Base-by-base conservation (phyloP, 2,888 invertebrate genomes). In the Pilophorus perplexus region DNA sequence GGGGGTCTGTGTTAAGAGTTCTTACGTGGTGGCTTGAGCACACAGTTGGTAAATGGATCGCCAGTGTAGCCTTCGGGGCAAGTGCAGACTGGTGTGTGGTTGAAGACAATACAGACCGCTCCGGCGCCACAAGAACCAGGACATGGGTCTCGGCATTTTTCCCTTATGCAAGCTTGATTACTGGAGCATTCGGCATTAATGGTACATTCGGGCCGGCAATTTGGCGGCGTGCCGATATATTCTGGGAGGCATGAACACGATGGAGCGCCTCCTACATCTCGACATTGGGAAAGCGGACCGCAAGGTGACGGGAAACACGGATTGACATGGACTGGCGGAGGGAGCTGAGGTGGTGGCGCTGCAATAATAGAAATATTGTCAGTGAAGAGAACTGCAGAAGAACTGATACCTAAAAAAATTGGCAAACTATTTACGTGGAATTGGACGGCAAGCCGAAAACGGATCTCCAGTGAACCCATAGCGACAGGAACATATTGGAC, bases 221-320 rank as follows among this genome's bases (percentile, higher is more conserved):
- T 88, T 76, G 89, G 88, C 2, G 92, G 91, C 78, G 91, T 90
- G 64, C 92, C 92, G 74, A 85, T 84, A 75, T 90, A 90, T 72
- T 89, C 89, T 74, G 86, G 83, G 68, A 90, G 83, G 74, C 91
- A 93, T 38, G 84, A 84, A 75, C 91, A 92, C 38, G 75, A 71
- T 8, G 71, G 70, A 33, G 69, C 68, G 14, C 70, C 69, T 14
- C 67, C 67, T 25, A 67, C 67, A 33, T 73, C 72, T 66, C 68
- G 69, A 40, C 84, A 85, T 72, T 79, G 75, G 44, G 84, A 80
- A 73, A 77, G 78, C 3, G 77, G 77, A 10, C 80, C 80, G 72
- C 80, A 80, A 20, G 78, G 78, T 2, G 78, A 76, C 22, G 77
- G 77, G 16, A 72, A 59, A 60, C 77, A 78, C 8, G 75, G 76